Conservation (phyloP, 2,113 vertebrate species). For the Crotalus helleri region DNA sequence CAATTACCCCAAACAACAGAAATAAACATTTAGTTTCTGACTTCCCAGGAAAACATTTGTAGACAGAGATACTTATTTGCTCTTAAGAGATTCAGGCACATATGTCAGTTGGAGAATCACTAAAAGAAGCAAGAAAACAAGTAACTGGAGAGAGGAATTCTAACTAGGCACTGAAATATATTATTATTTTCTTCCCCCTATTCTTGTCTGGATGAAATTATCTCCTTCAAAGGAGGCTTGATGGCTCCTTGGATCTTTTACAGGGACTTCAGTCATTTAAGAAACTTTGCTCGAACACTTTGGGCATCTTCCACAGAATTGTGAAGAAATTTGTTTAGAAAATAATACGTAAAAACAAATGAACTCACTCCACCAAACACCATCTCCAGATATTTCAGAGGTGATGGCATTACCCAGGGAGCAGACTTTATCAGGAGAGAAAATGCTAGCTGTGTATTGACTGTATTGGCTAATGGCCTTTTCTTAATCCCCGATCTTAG, state of each 20-base stretch:
- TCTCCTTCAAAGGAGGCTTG: not conserved
- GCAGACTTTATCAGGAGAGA: not conserved
- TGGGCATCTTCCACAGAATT: not conserved
- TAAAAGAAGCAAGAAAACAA: not conserved
- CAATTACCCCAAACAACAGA: fast-evolving
- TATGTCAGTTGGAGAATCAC: not conserved
- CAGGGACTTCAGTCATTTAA: not conserved
- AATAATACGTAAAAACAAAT: not conserved
- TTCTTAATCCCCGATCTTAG: not conserved
- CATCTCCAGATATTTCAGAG: not conserved
- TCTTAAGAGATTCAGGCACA: not conserved
- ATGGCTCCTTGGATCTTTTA: not conserved
- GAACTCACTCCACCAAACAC: not conserved
- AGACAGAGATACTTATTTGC: not conserved
- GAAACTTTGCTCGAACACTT: not conserved
- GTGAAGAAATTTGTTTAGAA: not conserved
- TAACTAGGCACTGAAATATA: not conserved
- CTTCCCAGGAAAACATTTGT: not conserved
- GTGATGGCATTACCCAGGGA: not conserved
- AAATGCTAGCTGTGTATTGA: not conserved
- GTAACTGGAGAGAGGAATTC: not conserved
- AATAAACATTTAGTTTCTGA: not conserved
- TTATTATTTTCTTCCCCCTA: not conserved
- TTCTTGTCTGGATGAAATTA: not conserved
- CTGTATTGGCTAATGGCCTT: not conserved